Conservation (phyloP, 2,888 invertebrate genomes). For the Rhopalosiphum nymphaeae region DNA sequence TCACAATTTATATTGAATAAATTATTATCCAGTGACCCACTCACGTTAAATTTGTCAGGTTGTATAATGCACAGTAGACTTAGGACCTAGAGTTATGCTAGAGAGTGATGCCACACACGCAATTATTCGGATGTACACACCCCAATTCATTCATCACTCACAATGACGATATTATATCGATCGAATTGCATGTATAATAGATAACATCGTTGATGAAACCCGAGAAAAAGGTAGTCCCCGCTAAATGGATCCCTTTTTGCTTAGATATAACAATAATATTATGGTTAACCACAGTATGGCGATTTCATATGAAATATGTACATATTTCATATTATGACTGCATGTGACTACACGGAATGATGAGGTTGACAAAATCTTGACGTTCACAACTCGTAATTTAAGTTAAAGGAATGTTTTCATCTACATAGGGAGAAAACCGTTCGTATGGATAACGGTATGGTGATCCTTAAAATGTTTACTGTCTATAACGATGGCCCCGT, state of each 20-base stretch:
- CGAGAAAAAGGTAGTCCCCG: neutral
- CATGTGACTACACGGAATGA: neutral
- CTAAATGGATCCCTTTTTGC: neutral
- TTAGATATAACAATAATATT: neutral
- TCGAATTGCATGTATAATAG: neutral
- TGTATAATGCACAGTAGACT: neutral
- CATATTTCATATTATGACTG: neutral
- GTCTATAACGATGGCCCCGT: neutral
- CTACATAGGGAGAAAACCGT: neutral
- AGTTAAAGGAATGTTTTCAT: neutral
- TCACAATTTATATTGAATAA: neutral
- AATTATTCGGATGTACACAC: neutral
- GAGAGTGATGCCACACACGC: neutral
- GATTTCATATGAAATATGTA: neutral
- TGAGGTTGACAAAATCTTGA: neutral
- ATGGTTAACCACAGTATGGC: neutral
- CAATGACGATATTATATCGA: neutral
- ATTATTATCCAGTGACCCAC: neutral
- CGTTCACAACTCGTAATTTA: neutral
- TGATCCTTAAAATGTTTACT: neutral
- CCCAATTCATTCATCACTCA: neutral
- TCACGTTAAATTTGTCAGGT: neutral
- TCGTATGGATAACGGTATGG: neutral
- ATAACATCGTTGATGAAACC: neutral
- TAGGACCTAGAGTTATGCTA: neutral